Conservation (phyloP, 1,140 invertebrate genomes). For the silkworm (Bombyx mori) region ASM3026992v2 NC_085114.1:12944001-12944500, state of each 20-base stretch:
- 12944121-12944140: conserved; percentile 16
- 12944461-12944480: conserved; percentile 18
- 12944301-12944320: neutral
- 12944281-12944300: too few relatives aligned
- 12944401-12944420: too few relatives aligned
- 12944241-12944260: too few relatives aligned
- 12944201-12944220: too few relatives aligned
- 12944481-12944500: conserved; percentile 17
- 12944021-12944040: conserved; percentile 55
- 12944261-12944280: too few relatives aligned
- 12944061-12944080: conserved; percentile 25
- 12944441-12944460: conserved; percentile 17
- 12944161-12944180: conserved; percentile 30
- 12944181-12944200: conserved; percentile 4
- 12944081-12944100: conserved; percentile 43
- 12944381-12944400: too few relatives aligned
- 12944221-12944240: too few relatives aligned
- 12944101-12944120: conserved; percentile 33
- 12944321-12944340: conserved; percentile 1
- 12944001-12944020: conserved; percentile 53
- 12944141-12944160: conserved; percentile 26
- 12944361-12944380: too few relatives aligned
- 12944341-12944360: too few relatives aligned
- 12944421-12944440: conserved; percentile 9
- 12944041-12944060: conserved; percentile 46